Conservation (phyloP, 2,888 invertebrate species). For the Xestia sexstrigata region DNA sequence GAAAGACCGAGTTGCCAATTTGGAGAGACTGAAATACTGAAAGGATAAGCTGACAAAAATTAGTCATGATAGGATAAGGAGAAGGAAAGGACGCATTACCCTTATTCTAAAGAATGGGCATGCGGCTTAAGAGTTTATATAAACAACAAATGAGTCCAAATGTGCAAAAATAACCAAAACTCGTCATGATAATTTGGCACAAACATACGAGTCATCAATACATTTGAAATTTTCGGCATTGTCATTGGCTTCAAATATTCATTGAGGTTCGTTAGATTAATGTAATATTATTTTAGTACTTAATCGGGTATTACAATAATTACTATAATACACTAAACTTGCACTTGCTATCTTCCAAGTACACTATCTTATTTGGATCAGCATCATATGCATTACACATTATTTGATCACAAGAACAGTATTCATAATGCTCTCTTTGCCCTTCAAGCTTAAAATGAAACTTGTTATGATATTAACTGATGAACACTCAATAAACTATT, state of each 20-base stretch:
- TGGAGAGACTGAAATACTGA: background rate
- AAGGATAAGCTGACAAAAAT: background rate
- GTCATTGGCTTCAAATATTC: background rate
- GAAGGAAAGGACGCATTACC: background rate
- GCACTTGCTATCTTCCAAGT: background rate
- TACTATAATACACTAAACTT: background rate
- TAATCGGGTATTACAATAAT: background rate
- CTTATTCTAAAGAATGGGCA: too few relatives aligned
- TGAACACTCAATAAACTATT: slow-evolving; percentile 40
- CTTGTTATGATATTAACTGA: slow-evolving; percentile 17
- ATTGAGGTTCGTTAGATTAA: background rate
- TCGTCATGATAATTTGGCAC: background rate
- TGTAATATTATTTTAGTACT: background rate
- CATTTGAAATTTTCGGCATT: background rate
- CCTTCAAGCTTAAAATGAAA: slow-evolving; percentile 20
- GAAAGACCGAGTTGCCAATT: background rate
- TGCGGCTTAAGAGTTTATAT: background rate
- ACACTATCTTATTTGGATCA: background rate
- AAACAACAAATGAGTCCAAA: background rate
- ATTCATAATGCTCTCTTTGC: slow-evolving; percentile 14
- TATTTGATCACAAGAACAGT: background rate
- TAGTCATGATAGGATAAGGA: background rate
- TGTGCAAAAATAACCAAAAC: background rate
- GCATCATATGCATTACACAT: background rate
- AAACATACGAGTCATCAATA: background rate